phyloP scores from a whole-genome alignment of 2,888 invertebrate genomes.

The Microctonus brassicae region DNA sequence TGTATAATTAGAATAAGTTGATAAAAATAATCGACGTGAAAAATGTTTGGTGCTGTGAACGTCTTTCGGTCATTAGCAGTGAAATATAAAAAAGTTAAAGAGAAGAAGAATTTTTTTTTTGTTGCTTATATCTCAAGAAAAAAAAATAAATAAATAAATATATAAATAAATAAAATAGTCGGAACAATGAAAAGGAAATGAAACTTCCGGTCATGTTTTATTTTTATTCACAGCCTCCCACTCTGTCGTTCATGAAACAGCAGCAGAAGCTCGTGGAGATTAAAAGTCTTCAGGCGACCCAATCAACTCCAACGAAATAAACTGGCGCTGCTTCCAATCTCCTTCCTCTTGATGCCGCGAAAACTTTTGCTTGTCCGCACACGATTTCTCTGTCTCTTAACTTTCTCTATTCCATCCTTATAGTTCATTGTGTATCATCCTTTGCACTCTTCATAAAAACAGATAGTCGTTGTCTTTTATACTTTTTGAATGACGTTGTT shows the following conservation, averaged over 20 bases:
- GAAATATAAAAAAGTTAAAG: background rate
- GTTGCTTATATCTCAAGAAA: background rate
- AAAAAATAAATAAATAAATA: background rate
- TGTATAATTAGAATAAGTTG: background rate
- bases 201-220: constrained; percentile 26
- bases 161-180: background rate
- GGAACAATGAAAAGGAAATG: constrained; percentile 19
- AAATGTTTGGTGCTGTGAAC: background rate
- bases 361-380: background rate
- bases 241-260: background rate
- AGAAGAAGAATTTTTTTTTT: background rate
- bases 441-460: constrained; percentile 2
- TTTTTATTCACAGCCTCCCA: constrained; percentile 12
- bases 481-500: constrained; percentile 7
- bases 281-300: constrained; percentile 32
- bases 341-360: background rate
- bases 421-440: background rate
- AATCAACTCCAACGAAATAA: constrained; percentile 27
- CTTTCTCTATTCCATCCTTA: background rate
- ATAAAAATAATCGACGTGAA: background rate
- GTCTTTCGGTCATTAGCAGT: background rate
- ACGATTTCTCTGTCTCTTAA: background rate
- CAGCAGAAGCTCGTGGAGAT: constrained; percentile 9
- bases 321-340: background rate
- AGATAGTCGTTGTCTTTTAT: background rate